Base-by-base conservation (phyloP, 2,113 vertebrate species). In the Phocoena phocoena region DNA sequence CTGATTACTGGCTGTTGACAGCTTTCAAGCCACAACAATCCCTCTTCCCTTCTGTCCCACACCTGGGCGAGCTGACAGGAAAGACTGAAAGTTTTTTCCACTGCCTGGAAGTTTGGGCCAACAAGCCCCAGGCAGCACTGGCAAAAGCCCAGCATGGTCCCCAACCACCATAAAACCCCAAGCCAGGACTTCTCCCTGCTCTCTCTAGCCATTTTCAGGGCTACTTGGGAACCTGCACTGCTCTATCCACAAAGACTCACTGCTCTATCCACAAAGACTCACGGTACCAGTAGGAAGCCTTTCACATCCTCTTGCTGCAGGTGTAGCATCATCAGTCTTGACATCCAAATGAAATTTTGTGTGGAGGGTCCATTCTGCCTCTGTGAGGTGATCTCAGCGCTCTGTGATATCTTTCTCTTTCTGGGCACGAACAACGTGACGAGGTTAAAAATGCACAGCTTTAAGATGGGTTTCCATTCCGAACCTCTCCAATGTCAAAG, bases 401-500 rank as follows among this genome's bases (percentile, higher is more conserved):
- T 50, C 25, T 15, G 3, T 33, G 23, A 2, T 44, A 26, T 10
- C 62, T 73, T 91, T 68, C 58, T 73, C 76, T 76, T 47, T 26
- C 38, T 21, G 73, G 93, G 7, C 13, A 65, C 2, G 15, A 74
- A 5, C 73, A 33, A 25, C 0, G 12, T 11, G 68, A 31, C 3
- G 23, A n/a, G 20, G 41, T 76, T 67, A 70, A 63, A 28, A 33
- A 38, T 1, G 6, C 11, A 47, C 10, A 38, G 13, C 53, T 90
- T 68, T 10, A 33, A 55, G 65, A 36, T 4, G 26, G 5, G 2
- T 36, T 65, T 33, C 58, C 10, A 4, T 13, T 55, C 70, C 53
- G 17, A 55, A 41, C n/a, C 25, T 20, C 95, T 7, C 0, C 7
- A 28, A 6, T 12, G 62, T 88, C 93, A 98, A 99, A 99, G 99